Conservation (phyloP, 2,113 vertebrate genomes). For the Malurus cyaneus region DNA sequence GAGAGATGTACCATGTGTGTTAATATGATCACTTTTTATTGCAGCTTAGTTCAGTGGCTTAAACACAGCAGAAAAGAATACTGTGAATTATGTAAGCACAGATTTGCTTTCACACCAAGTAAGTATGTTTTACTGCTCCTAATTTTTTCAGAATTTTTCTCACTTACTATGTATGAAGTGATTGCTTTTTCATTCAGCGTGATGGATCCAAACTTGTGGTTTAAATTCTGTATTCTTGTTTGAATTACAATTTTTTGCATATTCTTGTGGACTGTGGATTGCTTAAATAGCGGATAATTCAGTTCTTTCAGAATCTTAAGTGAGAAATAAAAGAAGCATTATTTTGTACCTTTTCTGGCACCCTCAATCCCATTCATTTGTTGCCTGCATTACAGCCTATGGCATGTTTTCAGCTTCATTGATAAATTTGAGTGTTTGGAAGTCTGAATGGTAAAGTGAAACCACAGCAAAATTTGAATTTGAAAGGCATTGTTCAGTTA, state of each 20-base stretch:
- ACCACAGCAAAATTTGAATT: not conserved
- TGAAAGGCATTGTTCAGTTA: not conserved
- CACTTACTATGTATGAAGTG: not conserved
- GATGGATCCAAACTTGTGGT: not conserved
- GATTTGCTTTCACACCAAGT: constrained; percentile 99
- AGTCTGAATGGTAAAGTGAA: not conserved
- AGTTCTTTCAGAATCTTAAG: not conserved
- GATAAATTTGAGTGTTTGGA: not conserved
- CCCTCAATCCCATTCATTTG: not conserved
- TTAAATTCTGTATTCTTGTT: not conserved
- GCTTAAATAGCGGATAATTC: not conserved
- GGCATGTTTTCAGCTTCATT: not conserved
- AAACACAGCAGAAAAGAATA: constrained; percentile 99
- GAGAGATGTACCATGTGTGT: not conserved
- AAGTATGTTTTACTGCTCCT: constrained; percentile 72
- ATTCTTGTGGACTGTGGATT: not conserved
- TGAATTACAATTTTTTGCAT: not conserved
- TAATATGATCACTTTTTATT: constrained; percentile 49
- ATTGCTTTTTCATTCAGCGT: not conserved
- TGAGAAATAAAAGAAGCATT: not conserved
- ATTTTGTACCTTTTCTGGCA: not conserved
- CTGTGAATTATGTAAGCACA: constrained; percentile 99
- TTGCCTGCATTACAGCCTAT: fast-evolving
- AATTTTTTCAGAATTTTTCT: constrained; percentile 59
- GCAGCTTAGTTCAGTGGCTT: constrained; percentile 99